Evolutionary conservation across 2,113 vertebrate genomes (phyloP).

Genomic region (Chaetops frenatus): DNA sequence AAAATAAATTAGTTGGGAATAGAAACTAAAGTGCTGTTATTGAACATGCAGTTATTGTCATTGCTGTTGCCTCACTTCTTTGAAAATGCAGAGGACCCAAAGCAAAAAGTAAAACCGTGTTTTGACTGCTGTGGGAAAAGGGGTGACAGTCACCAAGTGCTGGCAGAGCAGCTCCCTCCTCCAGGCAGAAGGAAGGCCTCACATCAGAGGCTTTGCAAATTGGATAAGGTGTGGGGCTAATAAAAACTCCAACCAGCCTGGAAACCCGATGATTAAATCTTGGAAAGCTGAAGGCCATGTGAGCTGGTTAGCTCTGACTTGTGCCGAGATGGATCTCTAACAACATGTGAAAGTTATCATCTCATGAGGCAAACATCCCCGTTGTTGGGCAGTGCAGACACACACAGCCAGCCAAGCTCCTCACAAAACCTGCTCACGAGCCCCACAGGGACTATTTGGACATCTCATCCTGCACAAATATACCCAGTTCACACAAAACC

Average conservation of each 20-base stretch:
- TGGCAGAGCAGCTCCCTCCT: background rate
- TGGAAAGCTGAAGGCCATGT: background rate
- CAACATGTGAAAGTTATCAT: conserved; percentile 15
- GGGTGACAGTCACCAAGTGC: background rate
- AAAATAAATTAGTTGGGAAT: background rate
- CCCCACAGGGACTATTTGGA: background rate
- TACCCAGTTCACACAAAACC: background rate
- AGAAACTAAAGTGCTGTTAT: background rate
- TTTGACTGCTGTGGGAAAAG: background rate
- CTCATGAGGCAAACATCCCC: background rate
- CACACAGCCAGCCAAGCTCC: background rate
- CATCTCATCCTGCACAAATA: background rate
- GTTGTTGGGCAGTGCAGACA: background rate
- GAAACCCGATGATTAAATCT: background rate
- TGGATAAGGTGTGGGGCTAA: background rate
- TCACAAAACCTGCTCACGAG: background rate
- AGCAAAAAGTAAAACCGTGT: background rate
- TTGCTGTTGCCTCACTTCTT: background rate
- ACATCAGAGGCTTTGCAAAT: background rate
- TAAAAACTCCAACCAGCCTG: background rate
- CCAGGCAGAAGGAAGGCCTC: background rate
- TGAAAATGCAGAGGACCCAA: background rate
- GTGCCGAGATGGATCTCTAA: background rate
- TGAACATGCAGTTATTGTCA: background rate
- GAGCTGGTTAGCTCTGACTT: background rate